Conservation (phyloP, 2,113 vertebrate genomes). For the Centrocercus urophasianus region DNA sequence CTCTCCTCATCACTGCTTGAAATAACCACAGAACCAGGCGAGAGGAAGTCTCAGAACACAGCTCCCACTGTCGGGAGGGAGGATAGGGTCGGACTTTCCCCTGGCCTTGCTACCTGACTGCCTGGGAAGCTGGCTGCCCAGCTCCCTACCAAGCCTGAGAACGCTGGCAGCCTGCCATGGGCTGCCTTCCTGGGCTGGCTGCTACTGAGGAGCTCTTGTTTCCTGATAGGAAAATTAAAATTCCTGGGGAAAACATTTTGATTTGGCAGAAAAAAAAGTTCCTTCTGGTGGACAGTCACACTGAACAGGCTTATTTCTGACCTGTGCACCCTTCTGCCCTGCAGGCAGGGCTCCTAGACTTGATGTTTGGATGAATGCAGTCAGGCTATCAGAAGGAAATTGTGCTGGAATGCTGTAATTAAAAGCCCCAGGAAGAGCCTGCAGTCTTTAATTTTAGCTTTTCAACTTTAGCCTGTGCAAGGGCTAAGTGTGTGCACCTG, state of each 20-base stretch:
- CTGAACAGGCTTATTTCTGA: background rate
- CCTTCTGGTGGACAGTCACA: background rate
- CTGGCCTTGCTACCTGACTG: conserved; percentile 23
- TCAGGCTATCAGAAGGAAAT: background rate
- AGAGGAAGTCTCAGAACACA: background rate
- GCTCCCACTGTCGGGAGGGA: accelerated
- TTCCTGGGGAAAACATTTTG: conserved; percentile 4
- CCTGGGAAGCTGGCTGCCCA: background rate
- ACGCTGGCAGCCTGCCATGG: background rate
- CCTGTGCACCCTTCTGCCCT: background rate
- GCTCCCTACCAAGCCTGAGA: conserved; percentile 5
- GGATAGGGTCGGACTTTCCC: background rate
- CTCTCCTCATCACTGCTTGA: background rate
- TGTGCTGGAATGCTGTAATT: background rate
- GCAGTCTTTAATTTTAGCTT: conserved; percentile 29
- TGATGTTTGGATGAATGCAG: background rate
- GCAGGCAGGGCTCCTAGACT: background rate
- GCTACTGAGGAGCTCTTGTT: conserved; percentile 45
- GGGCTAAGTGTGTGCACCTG: background rate
- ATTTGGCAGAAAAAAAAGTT: conserved; percentile 29
- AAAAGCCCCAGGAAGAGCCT: background rate
- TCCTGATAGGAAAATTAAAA: conserved; percentile 26
- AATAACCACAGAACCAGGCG: background rate
- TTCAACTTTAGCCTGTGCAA: background rate
- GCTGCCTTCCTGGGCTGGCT: background rate